Evolutionary conservation across 2,888 invertebrate species (phyloP).

Genomic region (Dicyrtomina minuta): DNA sequence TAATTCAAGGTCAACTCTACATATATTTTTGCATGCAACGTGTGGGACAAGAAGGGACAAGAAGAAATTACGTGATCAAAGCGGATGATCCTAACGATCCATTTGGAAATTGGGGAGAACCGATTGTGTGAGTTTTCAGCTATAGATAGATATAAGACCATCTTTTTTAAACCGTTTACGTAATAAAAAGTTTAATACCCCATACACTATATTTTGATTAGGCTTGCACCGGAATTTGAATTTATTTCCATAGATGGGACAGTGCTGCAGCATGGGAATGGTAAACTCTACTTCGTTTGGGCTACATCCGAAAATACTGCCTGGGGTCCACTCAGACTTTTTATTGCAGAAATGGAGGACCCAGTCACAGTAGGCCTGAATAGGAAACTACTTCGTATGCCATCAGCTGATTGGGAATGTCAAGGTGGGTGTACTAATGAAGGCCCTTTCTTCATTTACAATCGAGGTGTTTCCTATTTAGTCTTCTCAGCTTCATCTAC

Average conservation of each 20-base stretch:
- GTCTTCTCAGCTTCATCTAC: slow-evolving; percentile 41
- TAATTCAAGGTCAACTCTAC: slow-evolving; percentile 40
- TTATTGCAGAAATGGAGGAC: slow-evolving; percentile 38
- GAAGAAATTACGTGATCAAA: slow-evolving; percentile 48
- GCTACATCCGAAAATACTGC: too few relatives aligned
- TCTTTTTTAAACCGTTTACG: too few relatives aligned
- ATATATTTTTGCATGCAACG: slow-evolving; percentile 42
- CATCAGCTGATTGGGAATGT: slow-evolving; percentile 41
- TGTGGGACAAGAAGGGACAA: slow-evolving; percentile 42
- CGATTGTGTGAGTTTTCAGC: slow-evolving; percentile 39
- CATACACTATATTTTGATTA: too few relatives aligned
- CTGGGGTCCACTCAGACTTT: slow-evolving; percentile 22
- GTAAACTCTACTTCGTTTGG: slow-evolving; percentile 39
- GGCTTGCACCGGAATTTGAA: background rate
- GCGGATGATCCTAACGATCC: slow-evolving; percentile 44
- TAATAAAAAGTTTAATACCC: too few relatives aligned
- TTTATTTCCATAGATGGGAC: slow-evolving; percentile 41
- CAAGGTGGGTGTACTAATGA: too few relatives aligned
- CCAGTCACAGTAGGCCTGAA: slow-evolving; percentile 25
- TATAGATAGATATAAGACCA: too few relatives aligned
- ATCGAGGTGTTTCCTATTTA: slow-evolving; percentile 35
- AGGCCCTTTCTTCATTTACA: slow-evolving; percentile 42
- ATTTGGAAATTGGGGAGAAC: slow-evolving; percentile 40
- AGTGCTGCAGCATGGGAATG: slow-evolving; percentile 37
- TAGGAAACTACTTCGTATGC: slow-evolving; percentile 33